A percentile compares a stretch with the other conserved stretches of the same genome.
phyloP scores from a whole-genome alignment of 2,888 invertebrate species.

The Micoletzkya japonica region DNA sequence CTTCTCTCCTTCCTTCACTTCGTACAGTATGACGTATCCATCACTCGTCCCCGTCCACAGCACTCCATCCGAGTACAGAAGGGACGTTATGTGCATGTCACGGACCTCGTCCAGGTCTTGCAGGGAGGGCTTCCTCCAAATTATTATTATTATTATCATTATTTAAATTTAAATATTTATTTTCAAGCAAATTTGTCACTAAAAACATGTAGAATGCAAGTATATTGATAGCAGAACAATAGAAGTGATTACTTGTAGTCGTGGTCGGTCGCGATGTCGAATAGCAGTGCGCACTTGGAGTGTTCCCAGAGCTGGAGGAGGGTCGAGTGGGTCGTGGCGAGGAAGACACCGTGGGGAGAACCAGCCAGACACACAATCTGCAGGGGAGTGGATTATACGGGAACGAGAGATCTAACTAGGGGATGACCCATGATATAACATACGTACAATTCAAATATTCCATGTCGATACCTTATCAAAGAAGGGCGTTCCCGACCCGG shows the following conservation, averaged over 20 bases:
- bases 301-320: slow-evolving; percentile 68
- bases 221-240: not conserved
- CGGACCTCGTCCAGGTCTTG: slow-evolving; percentile 31
- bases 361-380: slow-evolving; percentile 63
- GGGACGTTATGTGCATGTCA: slow-evolving; percentile 39
- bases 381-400: not conserved
- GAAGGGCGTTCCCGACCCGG: slow-evolving; percentile 57
- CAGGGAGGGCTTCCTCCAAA: slow-evolving; percentile 48
- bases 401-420: not conserved
- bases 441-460: not conserved
- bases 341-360: slow-evolving; percentile 67
- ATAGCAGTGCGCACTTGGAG: slow-evolving; percentile 67
- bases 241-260: slow-evolving; percentile 47
- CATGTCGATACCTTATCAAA: slow-evolving; percentile 65
- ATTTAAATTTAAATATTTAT: not conserved
- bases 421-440: not conserved
- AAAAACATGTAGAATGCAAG: not conserved
- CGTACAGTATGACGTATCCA: slow-evolving; percentile 64
- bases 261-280: slow-evolving; percentile 66
- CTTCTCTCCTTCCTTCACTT: slow-evolving; percentile 34
- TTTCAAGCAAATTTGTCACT: not conserved
- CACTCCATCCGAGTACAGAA: slow-evolving; percentile 35
- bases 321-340: slow-evolving; percentile 68
- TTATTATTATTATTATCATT: too few relatives aligned
- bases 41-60: slow-evolving; percentile 69